Evolutionary conservation across 2,888 invertebrate genomes (phyloP).

Genomic region (Conchocele bisecta): DNA sequence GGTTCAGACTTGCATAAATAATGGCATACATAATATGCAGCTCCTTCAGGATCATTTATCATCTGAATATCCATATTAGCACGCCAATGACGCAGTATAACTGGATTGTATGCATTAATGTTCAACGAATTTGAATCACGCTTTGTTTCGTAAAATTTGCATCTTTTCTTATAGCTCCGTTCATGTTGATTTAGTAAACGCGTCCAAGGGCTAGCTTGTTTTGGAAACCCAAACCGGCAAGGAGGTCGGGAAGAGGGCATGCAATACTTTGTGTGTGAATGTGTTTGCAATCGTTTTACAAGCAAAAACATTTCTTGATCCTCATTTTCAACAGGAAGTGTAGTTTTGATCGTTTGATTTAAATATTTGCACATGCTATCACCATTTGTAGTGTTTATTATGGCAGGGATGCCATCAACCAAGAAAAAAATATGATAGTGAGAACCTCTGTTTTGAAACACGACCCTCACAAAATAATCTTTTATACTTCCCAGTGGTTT

Average conservation of each 20-base stretch:
- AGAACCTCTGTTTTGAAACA: conserved; percentile 44
- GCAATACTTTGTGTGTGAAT: conserved; percentile 17
- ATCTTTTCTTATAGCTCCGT: background rate
- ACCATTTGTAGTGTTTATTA: conserved; percentile 2
- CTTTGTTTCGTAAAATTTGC: background rate
- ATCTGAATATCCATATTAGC: conserved; percentile 42
- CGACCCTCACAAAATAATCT: conserved; percentile 41
- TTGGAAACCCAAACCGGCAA: conserved; percentile 42
- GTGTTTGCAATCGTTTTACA: conserved; percentile 18
- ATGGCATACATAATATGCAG: conserved; percentile 38
- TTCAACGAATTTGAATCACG: background rate
- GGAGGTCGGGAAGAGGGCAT: background rate
- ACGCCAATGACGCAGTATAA: conserved; percentile 12
- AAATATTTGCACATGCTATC: conserved; percentile 15
- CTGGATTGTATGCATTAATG: conserved; percentile 33
- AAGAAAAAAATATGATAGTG: conserved; percentile 46
- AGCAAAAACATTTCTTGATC: conserved; percentile 24
- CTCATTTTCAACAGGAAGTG: conserved; percentile 1
- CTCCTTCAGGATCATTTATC: conserved; percentile 16
- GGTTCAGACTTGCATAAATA: conserved; percentile 24
- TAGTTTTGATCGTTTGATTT: conserved; percentile 9
- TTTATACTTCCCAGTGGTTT: conserved; percentile 25
- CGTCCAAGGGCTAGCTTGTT: background rate
- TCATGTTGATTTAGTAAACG: conserved; percentile 9
- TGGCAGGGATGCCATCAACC: conserved; percentile 5